Base-by-base conservation (phyloP, 1,140 invertebrate species). In the Delia radicum region DNA sequence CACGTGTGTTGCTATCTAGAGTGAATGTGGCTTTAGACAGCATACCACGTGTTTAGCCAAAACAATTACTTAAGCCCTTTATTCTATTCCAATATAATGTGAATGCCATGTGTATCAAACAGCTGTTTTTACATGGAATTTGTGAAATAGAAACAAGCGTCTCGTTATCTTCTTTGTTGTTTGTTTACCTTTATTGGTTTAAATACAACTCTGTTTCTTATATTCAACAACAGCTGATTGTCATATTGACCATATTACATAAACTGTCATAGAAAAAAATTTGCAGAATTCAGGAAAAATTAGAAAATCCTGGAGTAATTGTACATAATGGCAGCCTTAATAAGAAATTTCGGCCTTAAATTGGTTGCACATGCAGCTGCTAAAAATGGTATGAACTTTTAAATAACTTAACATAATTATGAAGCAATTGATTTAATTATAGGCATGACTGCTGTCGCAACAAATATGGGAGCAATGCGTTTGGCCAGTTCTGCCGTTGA, bases 261-360 rank as follows among this genome's bases (percentile, higher is more conserved):
- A 83, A 85, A 83, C 29, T 76, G 74, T 78, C 74, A 77, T 73
- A 55, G 18, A 63, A 55, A 72, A 31, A 63, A 69, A 24, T 21
- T 12, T 69, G 55, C 62, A 67, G n/a, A 31, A 29, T 67, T 46
- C 37, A 63, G 65, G 42, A 55, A 61, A 24, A 26, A 61, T 48
- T 67, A 37, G 21, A 13, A 75, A n/a, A 21, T 31, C 63, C 42
- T 26, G 62, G 3, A 26, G 10, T 77, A 73, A 77, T 55, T 55
- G 48, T 55, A 55, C 21, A 55, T 4, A 81, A 85, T 85, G 83
- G 83, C 83, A 76, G 82, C 79, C 74, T 74, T 85, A 80, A 83
- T 85, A 29, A 80, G 81, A 63, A 85, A 79, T 78, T 65, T 85
- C 73, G 82, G 83, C 26, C 76, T 77, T 75, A 78, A 80, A 71